Evolutionary conservation across 1,140 invertebrate genomes (phyloP).

Genomic region (Chymomyza costata): DNA sequence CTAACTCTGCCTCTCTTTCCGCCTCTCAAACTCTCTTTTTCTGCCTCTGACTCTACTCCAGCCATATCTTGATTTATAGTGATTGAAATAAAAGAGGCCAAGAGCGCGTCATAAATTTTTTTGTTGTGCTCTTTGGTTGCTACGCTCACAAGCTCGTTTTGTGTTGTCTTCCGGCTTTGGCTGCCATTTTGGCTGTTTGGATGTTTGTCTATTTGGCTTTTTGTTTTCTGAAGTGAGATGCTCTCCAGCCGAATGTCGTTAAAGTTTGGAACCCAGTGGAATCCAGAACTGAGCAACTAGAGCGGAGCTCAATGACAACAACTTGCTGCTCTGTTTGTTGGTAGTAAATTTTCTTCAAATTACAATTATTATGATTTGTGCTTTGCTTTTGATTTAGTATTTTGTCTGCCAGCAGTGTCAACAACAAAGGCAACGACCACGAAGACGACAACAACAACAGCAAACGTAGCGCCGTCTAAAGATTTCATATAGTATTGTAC

Average conservation of each 20-base stretch:
- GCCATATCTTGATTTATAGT: constrained; percentile 73
- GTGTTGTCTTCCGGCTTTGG: constrained; percentile 55
- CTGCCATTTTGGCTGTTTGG: constrained; percentile 2
- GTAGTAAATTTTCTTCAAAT: constrained; percentile 74
- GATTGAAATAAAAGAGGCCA: constrained; percentile 73
- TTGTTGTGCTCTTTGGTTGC: constrained; percentile 36
- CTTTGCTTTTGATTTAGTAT: constrained; percentile 66
- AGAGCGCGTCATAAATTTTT: constrained; percentile 73
- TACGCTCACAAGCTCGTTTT: constrained; percentile 39
- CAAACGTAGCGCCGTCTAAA: neutral
- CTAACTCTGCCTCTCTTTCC: neutral
- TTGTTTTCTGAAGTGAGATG: constrained; percentile 50
- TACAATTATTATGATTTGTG: constrained; percentile 74
- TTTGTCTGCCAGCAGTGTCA: constrained; percentile 23
- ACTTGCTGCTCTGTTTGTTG: constrained; percentile 41
- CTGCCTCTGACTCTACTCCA: too few species aligned
- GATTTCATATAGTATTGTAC: constrained; percentile 6
- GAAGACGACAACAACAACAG: constrained; percentile 11
- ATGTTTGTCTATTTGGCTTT: constrained; percentile 46
- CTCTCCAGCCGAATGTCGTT: constrained; percentile 14
- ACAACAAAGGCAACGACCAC: constrained; percentile 9
- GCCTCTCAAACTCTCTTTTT: neutral
- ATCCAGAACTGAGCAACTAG: constrained; percentile 10
- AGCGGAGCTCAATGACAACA: constrained; percentile 12
- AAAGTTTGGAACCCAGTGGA: constrained; percentile 34